These are phyloP conservation scores for Lutjanus campechanus DNA, from an alignment of 2,797 vertebrate genomes.

Conservation along the genomic window DNA sequence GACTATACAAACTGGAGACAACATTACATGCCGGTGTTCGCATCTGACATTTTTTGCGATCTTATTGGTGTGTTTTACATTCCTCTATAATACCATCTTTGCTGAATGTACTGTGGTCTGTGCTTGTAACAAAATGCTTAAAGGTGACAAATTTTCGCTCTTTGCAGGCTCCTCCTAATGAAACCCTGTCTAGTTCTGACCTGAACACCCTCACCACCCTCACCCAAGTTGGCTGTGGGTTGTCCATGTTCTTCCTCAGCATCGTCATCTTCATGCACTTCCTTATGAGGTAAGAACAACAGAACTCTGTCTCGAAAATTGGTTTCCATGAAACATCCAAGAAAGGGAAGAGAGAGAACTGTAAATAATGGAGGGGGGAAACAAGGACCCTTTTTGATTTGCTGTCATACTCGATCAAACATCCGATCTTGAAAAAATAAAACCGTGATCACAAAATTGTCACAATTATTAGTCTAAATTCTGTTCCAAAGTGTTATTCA, in stretches of 20 bases:
- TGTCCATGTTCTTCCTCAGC: slow-evolving; percentile 82
- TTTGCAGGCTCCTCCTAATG: slow-evolving; percentile 60
- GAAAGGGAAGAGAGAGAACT: too few species aligned
- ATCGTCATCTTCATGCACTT: slow-evolving; percentile 80
- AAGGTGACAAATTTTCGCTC: background rate
- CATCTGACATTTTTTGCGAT: slow-evolving; percentile 86
- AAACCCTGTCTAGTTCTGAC: slow-evolving; percentile 55
- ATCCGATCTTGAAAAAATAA: too few species aligned
- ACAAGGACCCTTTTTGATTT: too few species aligned
- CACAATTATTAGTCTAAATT: background rate
- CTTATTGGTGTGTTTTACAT: slow-evolving; percentile 70
- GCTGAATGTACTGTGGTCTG: background rate
- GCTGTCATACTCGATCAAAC: too few species aligned
- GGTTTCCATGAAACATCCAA: background rate
- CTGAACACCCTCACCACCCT: slow-evolving; percentile 76
- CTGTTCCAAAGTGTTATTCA: background rate
- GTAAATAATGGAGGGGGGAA: too few species aligned
- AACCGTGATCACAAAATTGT: too few species aligned
- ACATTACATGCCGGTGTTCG: slow-evolving; percentile 69
- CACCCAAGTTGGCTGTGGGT: slow-evolving; percentile 80
- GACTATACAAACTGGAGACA: background rate
- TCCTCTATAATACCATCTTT: background rate
- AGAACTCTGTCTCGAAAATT: background rate
- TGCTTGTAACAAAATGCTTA: background rate
- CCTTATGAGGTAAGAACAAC: slow-evolving; percentile 70